A percentile compares a stretch with the other conserved stretches of the same genome.
phyloP scores from a whole-genome alignment of 2,888 invertebrate species.

The Reticulitermes lucifugus region DNA sequence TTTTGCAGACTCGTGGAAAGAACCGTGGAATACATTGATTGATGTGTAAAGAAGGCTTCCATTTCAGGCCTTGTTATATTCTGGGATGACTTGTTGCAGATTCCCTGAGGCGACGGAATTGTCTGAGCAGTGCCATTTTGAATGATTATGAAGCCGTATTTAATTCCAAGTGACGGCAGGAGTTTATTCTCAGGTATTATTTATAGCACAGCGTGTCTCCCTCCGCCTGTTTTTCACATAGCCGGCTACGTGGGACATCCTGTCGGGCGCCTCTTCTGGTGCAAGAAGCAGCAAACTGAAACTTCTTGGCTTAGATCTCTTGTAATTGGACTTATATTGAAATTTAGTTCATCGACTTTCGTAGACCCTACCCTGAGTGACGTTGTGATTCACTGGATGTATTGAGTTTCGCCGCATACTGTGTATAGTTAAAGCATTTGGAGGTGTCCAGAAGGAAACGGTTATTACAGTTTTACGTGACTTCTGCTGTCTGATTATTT shows the following conservation, averaged over 20 bases:
- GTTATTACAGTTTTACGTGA: too few species aligned
- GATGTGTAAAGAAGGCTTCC: not conserved
- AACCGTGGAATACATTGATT: not conserved
- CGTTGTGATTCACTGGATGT: too few species aligned
- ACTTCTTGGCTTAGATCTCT: not conserved
- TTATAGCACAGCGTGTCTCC: constrained; percentile 1
- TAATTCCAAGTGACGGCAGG: not conserved
- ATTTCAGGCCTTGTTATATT: not conserved
- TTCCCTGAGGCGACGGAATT: not conserved
- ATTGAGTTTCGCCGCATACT: too few species aligned
- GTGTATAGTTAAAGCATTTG: too few species aligned
- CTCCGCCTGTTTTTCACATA: not conserved
- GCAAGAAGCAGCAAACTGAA: not conserved
- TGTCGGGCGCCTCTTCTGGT: not conserved
- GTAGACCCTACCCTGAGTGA: too few species aligned
- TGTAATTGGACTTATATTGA: not conserved
- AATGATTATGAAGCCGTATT: not conserved
- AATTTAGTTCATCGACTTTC: too few species aligned
- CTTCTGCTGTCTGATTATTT: too few species aligned
- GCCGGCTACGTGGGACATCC: not conserved
- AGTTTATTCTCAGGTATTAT: not conserved
- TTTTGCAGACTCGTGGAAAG: not conserved
- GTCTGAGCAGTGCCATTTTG: not conserved
- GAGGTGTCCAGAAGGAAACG: too few species aligned
- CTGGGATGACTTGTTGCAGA: not conserved